These are phyloP conservation scores for Troides oblongomaculatus DNA, from an alignment of 2,888 invertebrate species.

Conservation along the genomic window DNA sequence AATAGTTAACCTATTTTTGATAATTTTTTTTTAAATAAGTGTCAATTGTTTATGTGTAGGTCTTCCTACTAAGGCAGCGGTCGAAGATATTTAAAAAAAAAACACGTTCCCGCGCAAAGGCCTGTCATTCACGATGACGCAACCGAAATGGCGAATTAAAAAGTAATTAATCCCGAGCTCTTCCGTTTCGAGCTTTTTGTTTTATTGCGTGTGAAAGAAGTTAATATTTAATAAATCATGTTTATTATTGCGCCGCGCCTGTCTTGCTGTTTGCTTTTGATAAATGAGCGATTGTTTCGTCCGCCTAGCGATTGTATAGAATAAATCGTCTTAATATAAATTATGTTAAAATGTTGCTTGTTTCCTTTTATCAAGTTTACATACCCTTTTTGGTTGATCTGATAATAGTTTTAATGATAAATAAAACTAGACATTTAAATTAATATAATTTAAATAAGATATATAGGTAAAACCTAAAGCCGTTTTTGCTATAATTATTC, in stretches of 20 bases:
- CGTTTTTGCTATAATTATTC: too few species aligned
- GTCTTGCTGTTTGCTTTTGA: conserved; percentile 36
- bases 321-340: conserved; percentile 17
- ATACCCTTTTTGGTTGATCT: too few species aligned
- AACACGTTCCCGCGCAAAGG: conserved; percentile 46
- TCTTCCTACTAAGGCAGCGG: background rate
- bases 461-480: too few species aligned
- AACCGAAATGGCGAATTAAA: conserved; percentile 73
- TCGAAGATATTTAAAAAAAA: conserved; percentile 31
- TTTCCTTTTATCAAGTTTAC: too few species aligned
- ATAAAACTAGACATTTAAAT: too few species aligned
- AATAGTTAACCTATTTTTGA: too few species aligned
- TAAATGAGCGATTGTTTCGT: conserved; percentile 43
- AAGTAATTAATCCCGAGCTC: conserved; percentile 65
- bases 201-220: conserved; percentile 63
- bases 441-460: too few species aligned
- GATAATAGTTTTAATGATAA: too few species aligned
- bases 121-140: conserved; percentile 49
- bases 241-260: conserved; percentile 35
- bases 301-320: conserved; percentile 23
- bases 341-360: conserved; percentile 6
- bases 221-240: conserved; percentile 62
- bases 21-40: too few species aligned
- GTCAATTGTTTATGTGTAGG: too few species aligned
- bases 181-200: conserved; percentile 56